A percentile compares a stretch with the other conserved stretches of the same genome.
phyloP scores from a whole-genome alignment of 1,140 invertebrate genomes.

The Drosophila nebulosa region DNA sequence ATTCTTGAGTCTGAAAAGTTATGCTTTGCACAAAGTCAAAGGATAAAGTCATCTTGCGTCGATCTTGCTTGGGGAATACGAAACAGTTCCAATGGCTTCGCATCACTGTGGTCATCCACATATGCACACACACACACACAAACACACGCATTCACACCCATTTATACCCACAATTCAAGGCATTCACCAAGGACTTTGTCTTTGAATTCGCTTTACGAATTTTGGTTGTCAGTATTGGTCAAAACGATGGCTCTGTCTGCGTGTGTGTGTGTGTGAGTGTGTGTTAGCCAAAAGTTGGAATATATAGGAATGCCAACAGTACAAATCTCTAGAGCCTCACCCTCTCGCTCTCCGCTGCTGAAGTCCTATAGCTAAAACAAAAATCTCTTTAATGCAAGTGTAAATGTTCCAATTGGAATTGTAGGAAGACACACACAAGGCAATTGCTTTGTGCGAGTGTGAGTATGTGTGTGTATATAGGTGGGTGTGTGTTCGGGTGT shows the following conservation, averaged over 20 bases:
- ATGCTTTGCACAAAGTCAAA: too few species aligned
- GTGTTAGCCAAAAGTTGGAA: background rate
- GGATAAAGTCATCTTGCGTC: too few species aligned
- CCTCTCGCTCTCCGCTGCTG: background rate
- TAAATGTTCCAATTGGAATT: background rate
- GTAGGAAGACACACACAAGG: background rate
- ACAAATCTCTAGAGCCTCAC: background rate
- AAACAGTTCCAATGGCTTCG: too few species aligned
- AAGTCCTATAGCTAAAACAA: background rate
- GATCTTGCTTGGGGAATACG: too few species aligned
- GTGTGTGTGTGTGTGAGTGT: background rate
- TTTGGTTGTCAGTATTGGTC: constrained; percentile 12
- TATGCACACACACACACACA: background rate
- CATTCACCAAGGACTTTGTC: constrained; percentile 5
- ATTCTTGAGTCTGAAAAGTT: too few species aligned
- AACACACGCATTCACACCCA: background rate
- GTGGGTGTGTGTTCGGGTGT: background rate
- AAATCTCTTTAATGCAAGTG: constrained; percentile 6
- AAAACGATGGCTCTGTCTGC: constrained; percentile 10
- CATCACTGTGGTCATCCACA: too few species aligned
- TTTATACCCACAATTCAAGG: constrained; percentile 5
- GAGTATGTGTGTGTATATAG: background rate
- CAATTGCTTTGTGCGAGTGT: background rate
- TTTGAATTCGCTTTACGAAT: constrained; percentile 13
- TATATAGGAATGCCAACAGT: background rate